These are phyloP conservation scores for Gorsachius magnificus DNA, from an alignment of 2,797 vertebrate genomes.

Conservation along the genomic window DNA sequence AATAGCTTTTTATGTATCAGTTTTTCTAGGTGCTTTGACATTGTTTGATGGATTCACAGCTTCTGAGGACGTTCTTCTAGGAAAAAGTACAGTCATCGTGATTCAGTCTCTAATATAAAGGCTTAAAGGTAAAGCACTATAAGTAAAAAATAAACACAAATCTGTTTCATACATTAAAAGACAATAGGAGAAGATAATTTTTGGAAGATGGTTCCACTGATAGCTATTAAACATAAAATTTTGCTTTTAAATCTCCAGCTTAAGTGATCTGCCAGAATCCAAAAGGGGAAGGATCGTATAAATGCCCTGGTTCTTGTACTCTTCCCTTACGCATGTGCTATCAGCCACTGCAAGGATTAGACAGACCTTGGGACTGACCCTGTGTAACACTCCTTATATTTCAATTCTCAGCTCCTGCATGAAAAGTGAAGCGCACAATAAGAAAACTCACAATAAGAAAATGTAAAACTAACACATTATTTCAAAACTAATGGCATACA, in stretches of 20 bases:
- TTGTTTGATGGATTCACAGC: not conserved
- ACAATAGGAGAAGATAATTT: not conserved
- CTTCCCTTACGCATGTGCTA: not conserved
- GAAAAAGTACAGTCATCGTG: not conserved
- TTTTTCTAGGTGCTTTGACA: not conserved
- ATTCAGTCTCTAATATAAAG: not conserved
- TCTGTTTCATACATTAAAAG: not conserved
- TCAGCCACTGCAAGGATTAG: not conserved
- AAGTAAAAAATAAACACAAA: not conserved
- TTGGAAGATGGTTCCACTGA: not conserved
- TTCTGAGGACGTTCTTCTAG: not conserved
- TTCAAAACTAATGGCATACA: not conserved
- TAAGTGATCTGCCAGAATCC: not conserved
- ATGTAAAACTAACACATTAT: not conserved
- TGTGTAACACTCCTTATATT: not conserved
- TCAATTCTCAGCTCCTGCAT: not conserved
- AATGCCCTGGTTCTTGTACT: not conserved
- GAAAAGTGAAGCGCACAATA: not conserved
- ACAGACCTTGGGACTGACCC: not conserved
- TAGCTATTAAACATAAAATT: not conserved
- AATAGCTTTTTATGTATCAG: not conserved
- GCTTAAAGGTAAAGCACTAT: not conserved
- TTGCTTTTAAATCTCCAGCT: not conserved
- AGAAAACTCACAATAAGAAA: not conserved
- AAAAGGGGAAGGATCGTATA: not conserved